Evolutionary conservation across 2,797 vertebrate species (phyloP).

Genomic region (Arnoldichthys spilopterus): DNA sequence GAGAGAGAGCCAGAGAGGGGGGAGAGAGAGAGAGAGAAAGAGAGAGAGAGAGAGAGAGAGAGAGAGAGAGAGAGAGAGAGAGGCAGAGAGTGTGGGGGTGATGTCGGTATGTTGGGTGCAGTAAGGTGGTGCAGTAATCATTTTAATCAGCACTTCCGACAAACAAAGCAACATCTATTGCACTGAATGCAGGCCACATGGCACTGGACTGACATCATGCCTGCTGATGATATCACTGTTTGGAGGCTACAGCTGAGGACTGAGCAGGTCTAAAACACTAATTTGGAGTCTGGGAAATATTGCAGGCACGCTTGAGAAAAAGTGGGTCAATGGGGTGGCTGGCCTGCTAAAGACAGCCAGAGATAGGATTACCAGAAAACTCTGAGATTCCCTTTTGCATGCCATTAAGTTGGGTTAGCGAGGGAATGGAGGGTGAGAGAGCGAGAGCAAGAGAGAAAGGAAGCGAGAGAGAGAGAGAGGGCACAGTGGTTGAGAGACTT

Average conservation of each 20-base stretch:
- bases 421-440: background rate
- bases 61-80: constrained; percentile 33
- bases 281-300: constrained; percentile 39
- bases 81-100: constrained; percentile 65
- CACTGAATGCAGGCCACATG: constrained; percentile 4
- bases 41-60: constrained; percentile 71
- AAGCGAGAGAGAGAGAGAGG: background rate
- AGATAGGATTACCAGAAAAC: constrained; percentile 43
- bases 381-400: constrained; percentile 19
- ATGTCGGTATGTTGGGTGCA: constrained; percentile 27
- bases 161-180: constrained; percentile 47
- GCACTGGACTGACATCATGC: constrained; percentile 25
- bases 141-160: constrained; percentile 45
- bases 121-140: constrained; percentile 40
- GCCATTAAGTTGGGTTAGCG: constrained; percentile 8
- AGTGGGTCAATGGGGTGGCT: constrained; percentile 42
- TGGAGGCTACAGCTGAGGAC: constrained; percentile 2
- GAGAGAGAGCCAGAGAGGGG: no score
- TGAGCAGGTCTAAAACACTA: background rate
- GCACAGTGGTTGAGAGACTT: constrained; percentile 6
- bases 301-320: constrained; percentile 19
- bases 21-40: no score
- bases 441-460: background rate
- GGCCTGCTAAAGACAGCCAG: constrained; percentile 30
- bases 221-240: constrained; percentile 27